Evolutionary conservation across 1,140 invertebrate genomes (phyloP).

Genomic region (Leptonema lineaticorne): DNA sequence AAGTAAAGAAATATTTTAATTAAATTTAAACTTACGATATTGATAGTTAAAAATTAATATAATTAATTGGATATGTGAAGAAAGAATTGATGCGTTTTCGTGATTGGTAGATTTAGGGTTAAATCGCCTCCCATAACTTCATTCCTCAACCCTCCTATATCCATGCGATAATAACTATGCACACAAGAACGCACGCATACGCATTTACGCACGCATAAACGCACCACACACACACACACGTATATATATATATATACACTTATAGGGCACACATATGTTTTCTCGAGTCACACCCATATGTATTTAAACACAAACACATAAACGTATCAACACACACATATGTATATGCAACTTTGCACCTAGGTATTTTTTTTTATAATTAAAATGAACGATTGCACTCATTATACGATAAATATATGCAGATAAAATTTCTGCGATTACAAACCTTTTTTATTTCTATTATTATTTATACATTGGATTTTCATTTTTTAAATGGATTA

Average conservation of each 20-base stretch:
- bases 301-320: not conserved
- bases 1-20: too few species aligned
- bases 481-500: too few species aligned
- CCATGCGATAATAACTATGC: conserved; percentile 28
- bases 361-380: too few species aligned
- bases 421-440: too few species aligned
- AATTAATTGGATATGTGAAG: too few species aligned
- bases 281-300: conserved; percentile 4
- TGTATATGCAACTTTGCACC: not conserved
- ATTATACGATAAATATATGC: too few species aligned
- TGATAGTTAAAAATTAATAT: too few species aligned
- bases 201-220: not conserved
- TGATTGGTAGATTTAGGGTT: conserved; percentile 4
- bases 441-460: too few species aligned
- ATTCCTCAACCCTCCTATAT: conserved; percentile 30
- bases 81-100: not conserved
- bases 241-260: not conserved
- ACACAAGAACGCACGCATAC: not conserved
- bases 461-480: too few species aligned
- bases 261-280: not conserved
- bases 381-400: too few species aligned
- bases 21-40: too few species aligned
- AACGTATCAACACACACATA: not conserved
- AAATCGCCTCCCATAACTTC: conserved; percentile 28
- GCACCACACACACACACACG: not conserved